Percentiles rank a stretch among this genome's conserved stretches.
Evolutionary conservation across 2,888 invertebrate genomes (phyloP).

Genomic region (Ichneumon xanthorius): DNA sequence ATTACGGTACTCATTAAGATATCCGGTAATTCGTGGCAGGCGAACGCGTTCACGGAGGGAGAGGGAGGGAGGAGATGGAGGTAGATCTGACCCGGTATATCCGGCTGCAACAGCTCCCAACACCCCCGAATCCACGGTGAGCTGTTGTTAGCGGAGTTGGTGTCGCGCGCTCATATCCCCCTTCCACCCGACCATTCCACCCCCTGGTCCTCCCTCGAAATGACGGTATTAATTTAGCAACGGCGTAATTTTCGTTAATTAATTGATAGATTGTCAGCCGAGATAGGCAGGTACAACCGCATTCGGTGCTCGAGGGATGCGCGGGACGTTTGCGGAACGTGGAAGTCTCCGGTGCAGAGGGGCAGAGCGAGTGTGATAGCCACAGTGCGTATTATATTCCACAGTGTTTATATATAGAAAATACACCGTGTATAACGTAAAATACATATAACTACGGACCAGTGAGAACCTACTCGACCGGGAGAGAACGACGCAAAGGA

Average conservation of each 20-base stretch:
- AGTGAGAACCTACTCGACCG: conserved; percentile 37
- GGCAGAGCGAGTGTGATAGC: conserved; percentile 36
- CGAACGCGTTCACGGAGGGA: conserved; percentile 40
- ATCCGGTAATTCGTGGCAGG: conserved; percentile 82
- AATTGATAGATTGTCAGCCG: conserved; percentile 83
- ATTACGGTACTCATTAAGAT: conserved; percentile 84
- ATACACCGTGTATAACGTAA: conserved; percentile 1
- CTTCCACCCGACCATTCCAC: conserved; percentile 19
- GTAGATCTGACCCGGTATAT: conserved; percentile 54
- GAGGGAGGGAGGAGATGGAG: conserved; percentile 9
- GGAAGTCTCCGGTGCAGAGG: conserved; percentile 8
- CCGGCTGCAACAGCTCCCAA: conserved; percentile 22
- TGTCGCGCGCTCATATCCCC: conserved; percentile 9
- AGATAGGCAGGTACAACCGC: conserved; percentile 77
- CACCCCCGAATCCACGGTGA: conserved; percentile 26
- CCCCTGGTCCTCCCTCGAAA: conserved; percentile 68
- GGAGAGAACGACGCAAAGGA: conserved; percentile 37
- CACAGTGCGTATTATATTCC: conserved; percentile 17
- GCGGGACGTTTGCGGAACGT: conserved; percentile 44
- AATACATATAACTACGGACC: conserved; percentile 1
- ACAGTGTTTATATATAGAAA: conserved; percentile 29
- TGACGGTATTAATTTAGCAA: conserved; percentile 79
- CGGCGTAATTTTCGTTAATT: conserved; percentile 83
- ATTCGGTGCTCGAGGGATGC: conserved; percentile 62
- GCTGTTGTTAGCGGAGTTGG: conserved; percentile 2